Percentiles rank a stretch among this genome's conserved stretches.
These are phyloP conservation scores for Ochotona princeps DNA, from an alignment of 2,113 vertebrate species.

Conservation along the genomic window DNA sequence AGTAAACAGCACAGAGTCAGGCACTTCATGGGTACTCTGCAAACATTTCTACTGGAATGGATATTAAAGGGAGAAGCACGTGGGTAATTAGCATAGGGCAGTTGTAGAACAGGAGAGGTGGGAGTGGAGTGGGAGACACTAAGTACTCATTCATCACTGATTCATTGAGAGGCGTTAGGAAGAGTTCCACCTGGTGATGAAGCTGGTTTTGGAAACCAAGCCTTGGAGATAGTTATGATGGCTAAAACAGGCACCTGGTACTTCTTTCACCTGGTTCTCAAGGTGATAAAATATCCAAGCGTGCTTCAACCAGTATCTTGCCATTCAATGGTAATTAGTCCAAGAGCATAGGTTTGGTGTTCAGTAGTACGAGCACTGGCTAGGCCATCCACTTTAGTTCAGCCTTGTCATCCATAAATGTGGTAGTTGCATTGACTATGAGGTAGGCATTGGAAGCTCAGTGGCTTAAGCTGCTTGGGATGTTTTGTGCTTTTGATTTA, in stretches of 20 bases:
- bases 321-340: neutral
- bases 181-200: conserved; percentile 1
- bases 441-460: no score
- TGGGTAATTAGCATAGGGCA: neutral
- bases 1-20: neutral
- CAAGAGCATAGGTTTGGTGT: neutral
- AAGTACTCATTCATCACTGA: neutral
- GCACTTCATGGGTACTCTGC: neutral
- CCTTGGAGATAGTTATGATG: neutral
- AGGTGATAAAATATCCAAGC: neutral
- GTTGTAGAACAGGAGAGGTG: neutral
- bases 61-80: neutral
- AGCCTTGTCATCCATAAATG: neutral
- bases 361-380: neutral
- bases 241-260: neutral
- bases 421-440: no score
- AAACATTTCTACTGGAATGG: neutral
- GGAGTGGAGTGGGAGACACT: neutral
- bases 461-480: no score
- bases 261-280: neutral
- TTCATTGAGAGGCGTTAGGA: neutral
- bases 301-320: neutral
- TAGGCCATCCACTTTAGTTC: neutral
- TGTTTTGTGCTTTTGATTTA: no score
- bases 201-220: neutral